Evolutionary conservation across 2,797 vertebrate species (phyloP).

Genomic region (Emydoidea blandingii): DNA sequence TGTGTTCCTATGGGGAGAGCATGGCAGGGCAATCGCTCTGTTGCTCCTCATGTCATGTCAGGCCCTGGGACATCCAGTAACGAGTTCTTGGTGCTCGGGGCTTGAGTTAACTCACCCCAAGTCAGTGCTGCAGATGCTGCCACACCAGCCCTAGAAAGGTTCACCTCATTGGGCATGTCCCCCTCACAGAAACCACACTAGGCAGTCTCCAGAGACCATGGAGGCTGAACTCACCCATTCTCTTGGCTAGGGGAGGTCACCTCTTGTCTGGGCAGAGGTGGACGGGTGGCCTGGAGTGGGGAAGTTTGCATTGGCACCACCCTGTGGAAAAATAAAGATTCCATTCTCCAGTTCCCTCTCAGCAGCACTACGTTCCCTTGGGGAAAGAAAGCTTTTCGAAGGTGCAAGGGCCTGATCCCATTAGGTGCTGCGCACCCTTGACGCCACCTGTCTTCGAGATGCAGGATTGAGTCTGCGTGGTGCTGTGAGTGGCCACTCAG

Average conservation of each 20-base stretch:
- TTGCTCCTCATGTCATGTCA: not conserved
- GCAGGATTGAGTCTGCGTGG: not conserved
- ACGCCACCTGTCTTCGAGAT: not conserved
- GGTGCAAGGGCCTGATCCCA: not conserved
- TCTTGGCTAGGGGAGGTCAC: not conserved
- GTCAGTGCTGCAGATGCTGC: not conserved
- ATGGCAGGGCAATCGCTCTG: not conserved
- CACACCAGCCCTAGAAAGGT: no score
- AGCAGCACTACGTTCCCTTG: not conserved
- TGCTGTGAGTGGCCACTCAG: not conserved
- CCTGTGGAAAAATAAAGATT: not conserved
- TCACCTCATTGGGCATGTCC: not conserved
- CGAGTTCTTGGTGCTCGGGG: no score
- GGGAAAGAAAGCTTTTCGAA: not conserved
- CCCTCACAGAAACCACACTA: not conserved
- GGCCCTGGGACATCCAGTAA: not conserved
- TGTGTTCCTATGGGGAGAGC: not conserved
- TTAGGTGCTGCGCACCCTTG: not conserved
- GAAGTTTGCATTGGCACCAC: not conserved
- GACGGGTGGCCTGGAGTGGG: not conserved
- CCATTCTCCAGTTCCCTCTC: not conserved
- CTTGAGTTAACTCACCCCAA: not conserved
- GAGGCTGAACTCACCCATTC: not conserved
- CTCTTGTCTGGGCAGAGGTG: not conserved
- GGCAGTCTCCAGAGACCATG: not conserved